A percentile compares a stretch with the other conserved stretches of the same genome.
phyloP scores from a whole-genome alignment of 2,113 vertebrate species.

The Etheostoma spectabile region DNA sequence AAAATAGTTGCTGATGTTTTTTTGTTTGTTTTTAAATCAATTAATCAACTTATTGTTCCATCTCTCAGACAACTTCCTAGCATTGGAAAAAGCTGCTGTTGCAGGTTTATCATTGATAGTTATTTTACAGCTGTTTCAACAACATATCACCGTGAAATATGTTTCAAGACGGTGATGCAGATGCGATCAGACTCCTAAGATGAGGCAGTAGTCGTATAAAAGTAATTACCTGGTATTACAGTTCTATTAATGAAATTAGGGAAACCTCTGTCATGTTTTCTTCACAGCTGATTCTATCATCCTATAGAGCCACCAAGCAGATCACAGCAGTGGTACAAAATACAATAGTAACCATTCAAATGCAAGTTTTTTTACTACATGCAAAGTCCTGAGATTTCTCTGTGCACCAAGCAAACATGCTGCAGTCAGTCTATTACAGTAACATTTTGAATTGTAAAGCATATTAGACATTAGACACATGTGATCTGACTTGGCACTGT shows the following conservation, averaged over 20 bases:
- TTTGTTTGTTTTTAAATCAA: background rate
- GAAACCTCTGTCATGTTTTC: constrained; percentile 20
- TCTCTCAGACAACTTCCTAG: background rate
- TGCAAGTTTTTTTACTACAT: constrained; percentile 67
- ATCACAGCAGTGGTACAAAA: constrained; percentile 43
- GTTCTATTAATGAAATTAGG: background rate
- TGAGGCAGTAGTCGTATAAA: background rate
- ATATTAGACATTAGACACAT: background rate
- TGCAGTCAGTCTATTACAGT: constrained; percentile 40
- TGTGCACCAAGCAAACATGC: constrained; percentile 77
- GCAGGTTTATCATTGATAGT: background rate
- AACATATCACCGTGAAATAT: constrained; percentile 10
- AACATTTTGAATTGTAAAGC: background rate
- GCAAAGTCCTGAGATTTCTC: constrained; percentile 57
- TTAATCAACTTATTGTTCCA: background rate
- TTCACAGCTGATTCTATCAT: constrained; percentile 40
- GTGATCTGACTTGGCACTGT: constrained; percentile 39
- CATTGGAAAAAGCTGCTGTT: background rate
- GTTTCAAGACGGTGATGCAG: constrained; percentile 9
- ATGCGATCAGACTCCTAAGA: constrained; percentile 14
- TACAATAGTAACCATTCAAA: constrained; percentile 55
- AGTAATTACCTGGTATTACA: constrained; percentile 11
- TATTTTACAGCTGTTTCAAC: background rate
- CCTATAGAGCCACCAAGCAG: constrained; percentile 21
- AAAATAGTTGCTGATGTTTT: background rate